Base-by-base conservation (phyloP, 1,140 invertebrate genomes). In the Euwallacea fornicatus region DNA sequence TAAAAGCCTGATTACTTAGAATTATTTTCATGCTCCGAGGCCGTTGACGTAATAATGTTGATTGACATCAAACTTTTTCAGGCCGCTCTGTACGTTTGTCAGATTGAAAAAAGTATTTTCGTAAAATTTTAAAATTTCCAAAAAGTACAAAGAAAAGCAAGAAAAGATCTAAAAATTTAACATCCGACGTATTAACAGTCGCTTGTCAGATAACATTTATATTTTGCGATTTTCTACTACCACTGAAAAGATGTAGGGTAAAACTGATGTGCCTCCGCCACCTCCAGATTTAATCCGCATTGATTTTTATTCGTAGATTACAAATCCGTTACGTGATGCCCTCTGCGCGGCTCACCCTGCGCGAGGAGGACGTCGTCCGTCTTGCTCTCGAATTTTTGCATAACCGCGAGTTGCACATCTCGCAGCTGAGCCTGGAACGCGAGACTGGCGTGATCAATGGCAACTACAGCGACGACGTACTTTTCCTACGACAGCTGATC, bases 371-470 rank as follows among this genome's bases (percentile, higher is more conserved):
- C 82, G 92, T 97, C 75, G 90, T 98, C 74, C 91, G 93, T 76
- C 85, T 97, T 78, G 86, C 95, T 42, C 85, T 97, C 60, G 96
- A 98, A 84, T 98, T 98, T 83, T 87, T 98, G 54, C 89, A 96
- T 80, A 94, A 94, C 78, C 87, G 95, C 33, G 90, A 94, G 71
- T 85, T 98, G 75, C 92, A 93, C 83, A 94, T 95, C 75, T 91
- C 94, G 21, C 94, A 98, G 86, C 83, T 98, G 43, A 93, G 93
- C 8, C 81, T 98, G 55, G 97, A 99, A 83, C 85, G 96, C 21
- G 97, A 99, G 83, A 96, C 96, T 0, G 96, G 96, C 10, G 90
- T 98, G 16, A 96, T 98, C 78, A 99, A 98, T 84, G 95, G 89
- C 78, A 84, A 94, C 83, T 89, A 91, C 86, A 84, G 95, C 41